Percentiles rank a stretch among this genome's conserved stretches.
phyloP scores from a whole-genome alignment of 2,797 vertebrate species.

The Takifugu ocellatus region DNA sequence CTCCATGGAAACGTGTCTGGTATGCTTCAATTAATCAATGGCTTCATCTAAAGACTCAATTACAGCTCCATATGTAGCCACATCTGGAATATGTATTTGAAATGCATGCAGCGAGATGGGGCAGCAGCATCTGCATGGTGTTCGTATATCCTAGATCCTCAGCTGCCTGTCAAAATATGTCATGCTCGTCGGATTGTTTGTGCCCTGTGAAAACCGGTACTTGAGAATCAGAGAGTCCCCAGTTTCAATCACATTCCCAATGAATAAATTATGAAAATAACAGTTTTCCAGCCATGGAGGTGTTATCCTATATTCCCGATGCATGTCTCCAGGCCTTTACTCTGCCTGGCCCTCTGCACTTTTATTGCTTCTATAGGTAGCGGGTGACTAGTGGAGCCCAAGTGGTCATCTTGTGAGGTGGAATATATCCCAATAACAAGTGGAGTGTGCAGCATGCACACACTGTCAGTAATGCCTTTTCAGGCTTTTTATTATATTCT shows the following conservation, averaged over 20 bases:
- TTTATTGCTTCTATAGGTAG: constrained; percentile 38
- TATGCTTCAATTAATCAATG: constrained; percentile 70
- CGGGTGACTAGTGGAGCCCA: constrained; percentile 20
- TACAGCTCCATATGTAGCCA: constrained; percentile 64
- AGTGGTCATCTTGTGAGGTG: constrained; percentile 57
- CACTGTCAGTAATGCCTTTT: constrained; percentile 39
- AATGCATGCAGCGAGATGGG: constrained; percentile 16
- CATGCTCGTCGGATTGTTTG: constrained; percentile 10
- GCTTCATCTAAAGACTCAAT: constrained; percentile 71
- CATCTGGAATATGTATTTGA: constrained; percentile 51
- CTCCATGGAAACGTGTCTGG: constrained; percentile 50
- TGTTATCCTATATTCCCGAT: constrained; percentile 36
- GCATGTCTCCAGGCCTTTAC: constrained; percentile 18
- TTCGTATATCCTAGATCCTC: constrained; percentile 12
- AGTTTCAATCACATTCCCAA: constrained; percentile 58
- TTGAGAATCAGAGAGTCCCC: constrained; percentile 37
- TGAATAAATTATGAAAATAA: constrained; percentile 71
- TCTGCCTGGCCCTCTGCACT: constrained; percentile 31
- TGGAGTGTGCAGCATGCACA: constrained; percentile 15
- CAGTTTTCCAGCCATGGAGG: constrained; percentile 42
- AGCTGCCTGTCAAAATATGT: constrained; percentile 20
- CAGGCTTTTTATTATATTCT: constrained; percentile 16
- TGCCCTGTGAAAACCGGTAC: constrained; percentile 26
- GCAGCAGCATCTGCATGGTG: neutral
- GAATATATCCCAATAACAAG: constrained; percentile 62